Conservation (phyloP, 2,113 vertebrate species). For the Amphiprion ocellaris region DNA sequence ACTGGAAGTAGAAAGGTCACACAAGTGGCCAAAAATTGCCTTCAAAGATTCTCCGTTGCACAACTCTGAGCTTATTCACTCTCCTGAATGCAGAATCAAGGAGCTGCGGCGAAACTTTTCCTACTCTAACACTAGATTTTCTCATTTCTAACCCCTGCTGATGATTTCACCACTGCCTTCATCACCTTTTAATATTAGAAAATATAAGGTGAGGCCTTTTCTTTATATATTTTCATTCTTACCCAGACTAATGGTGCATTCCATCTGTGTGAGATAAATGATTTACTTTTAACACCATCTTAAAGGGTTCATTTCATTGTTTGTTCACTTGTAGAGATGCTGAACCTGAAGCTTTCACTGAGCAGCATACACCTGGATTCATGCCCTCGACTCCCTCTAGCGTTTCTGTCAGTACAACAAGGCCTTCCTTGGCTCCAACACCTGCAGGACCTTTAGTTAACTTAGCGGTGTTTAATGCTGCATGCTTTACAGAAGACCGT, state of each 20-base stretch:
- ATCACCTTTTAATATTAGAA: conserved; percentile 27
- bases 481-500: conserved; percentile 15
- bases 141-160: conserved; percentile 50
- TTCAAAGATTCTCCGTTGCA: conserved; percentile 1
- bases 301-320: neutral
- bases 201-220: conserved; percentile 67
- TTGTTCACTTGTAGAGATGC: conserved; percentile 49
- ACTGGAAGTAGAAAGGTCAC: conserved; percentile 27
- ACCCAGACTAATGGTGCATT: neutral
- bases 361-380: conserved; percentile 28
- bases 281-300: neutral
- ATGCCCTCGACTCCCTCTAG: conserved; percentile 17
- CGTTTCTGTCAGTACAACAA: conserved; percentile 12
- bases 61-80: conserved; percentile 63
- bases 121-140: conserved; percentile 44
- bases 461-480: conserved; percentile 27
- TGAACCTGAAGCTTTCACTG: conserved; percentile 23
- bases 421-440: conserved; percentile 22
- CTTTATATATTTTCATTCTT: neutral
- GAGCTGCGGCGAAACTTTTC: conserved; percentile 59
- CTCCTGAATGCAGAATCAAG: conserved; percentile 51
- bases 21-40: conserved; percentile 29
- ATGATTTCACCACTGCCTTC: conserved; percentile 33
- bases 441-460: conserved; percentile 16
- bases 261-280: neutral